Conservation (phyloP, 2,888 invertebrate genomes). For the Leptinotarsa rubiginosa region DNA sequence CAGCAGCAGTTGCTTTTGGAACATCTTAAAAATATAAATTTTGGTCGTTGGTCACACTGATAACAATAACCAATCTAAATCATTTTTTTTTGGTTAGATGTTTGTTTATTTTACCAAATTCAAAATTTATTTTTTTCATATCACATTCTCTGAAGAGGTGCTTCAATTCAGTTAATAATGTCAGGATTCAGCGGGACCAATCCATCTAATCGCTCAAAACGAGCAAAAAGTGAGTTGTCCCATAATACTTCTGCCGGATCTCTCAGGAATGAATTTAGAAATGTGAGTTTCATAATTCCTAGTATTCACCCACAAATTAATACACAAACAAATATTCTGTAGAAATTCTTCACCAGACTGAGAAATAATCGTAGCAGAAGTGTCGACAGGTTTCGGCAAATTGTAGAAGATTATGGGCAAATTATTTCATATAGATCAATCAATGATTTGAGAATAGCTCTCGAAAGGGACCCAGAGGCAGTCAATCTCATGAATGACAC, state of each 20-base stretch:
- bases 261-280: constrained; percentile 40
- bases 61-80: not conserved
- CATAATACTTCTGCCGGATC: constrained; percentile 31
- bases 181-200: constrained; percentile 23
- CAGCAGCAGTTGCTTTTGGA: too few relatives aligned
- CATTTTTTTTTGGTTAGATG: not conserved
- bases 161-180: constrained; percentile 28
- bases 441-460: constrained; percentile 44
- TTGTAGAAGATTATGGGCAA: constrained; percentile 46
- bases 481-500: constrained; percentile 48
- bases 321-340: constrained; percentile 21
- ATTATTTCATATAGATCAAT: constrained; percentile 42
- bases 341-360: constrained; percentile 49
- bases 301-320: constrained; percentile 32
- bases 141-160: not conserved
- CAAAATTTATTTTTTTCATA: constrained; percentile 6
- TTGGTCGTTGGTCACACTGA: not conserved
- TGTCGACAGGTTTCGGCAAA: constrained; percentile 50
- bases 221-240: constrained; percentile 40
- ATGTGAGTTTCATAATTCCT: constrained; percentile 34
- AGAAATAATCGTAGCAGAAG: constrained; percentile 47
- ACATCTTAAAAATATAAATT: too few relatives aligned
- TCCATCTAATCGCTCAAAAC: constrained; percentile 26
- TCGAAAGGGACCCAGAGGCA: constrained; percentile 46
- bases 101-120: not conserved